Evolutionary conservation across 37 sponge, comb jelly and placozoan genomes (phyloP), one percentile per base, ranked within the genome.

Genomic region (Halichondria panicea): DNA sequence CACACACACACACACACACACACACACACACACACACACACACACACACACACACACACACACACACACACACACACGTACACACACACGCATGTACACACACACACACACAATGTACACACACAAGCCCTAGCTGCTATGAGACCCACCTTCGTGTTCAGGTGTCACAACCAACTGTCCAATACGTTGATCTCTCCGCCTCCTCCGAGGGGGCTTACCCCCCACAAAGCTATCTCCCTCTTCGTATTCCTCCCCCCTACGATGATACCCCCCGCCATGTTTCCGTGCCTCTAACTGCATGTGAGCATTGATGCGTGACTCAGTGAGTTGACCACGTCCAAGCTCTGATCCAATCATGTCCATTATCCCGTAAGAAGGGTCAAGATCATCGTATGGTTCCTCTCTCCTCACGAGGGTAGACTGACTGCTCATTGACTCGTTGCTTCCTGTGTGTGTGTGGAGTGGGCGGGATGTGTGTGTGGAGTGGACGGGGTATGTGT

Each of bases 381-480:
- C 7, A n/a, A 71, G 63, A 30, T 70, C 81, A 1, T 41, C 34
- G 24, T 68, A 43, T 62, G 19, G 55, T 11, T 28, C n/a, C 34
- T 15, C 1, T 13, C 38, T 55, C 12, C 43, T 43, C 25, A 78
- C 79, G 3, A 78, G 79, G 1, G 79, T 78, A 38, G 69, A 68
- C 69, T 78, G 79, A 22, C 69, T 68, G 43, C 79, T 78, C 32
- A 78, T n/a, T 12, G 79, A 55, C 15, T 78, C 79, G 36, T 57
- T 68, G 44, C 79, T 78, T n/a, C 40, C 57, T 19, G 55, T 72
- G 40, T 56, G 41, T 19, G 71, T 50, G 57, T 72, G 73, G 2
- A 72, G 28, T 40, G 43, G 67, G 15, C 38, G 34, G 41, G 55
- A 56, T 37, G 35, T 72, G 57, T 72, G 57, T 34, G 18, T 22